Evolutionary conservation across 2,113 vertebrate genomes (phyloP), one percentile per base, ranked within the genome.

Genomic region (Cygnus buccinator): DNA sequence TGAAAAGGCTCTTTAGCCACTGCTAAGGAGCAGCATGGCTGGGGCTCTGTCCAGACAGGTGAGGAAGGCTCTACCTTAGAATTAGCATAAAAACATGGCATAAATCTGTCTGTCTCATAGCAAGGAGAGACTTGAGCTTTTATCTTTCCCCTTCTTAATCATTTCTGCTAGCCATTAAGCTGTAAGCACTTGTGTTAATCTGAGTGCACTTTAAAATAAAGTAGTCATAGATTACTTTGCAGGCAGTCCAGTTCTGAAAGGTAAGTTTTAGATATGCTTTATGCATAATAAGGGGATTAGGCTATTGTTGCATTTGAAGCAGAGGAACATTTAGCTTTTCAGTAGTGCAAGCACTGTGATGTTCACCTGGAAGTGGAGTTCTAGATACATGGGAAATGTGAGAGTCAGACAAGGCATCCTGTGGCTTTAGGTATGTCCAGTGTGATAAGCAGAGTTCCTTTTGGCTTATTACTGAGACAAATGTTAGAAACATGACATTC

Each of bases 201-300:
- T 52, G 25, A 61, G 9, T 11, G 19, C 3, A 2, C 13, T 90
- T 78, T 14, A 72, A 70, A 67, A 66, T 57, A 35, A 58, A 66
- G 16, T 13, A 3, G 8, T 15, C 33, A 50, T 20, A 67, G 89
- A 61, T 50, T 12, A 57, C 6, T 14, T 66, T 54, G 13, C 19
- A 43, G 33, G 2, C 4, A 67, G 17, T 7, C 8, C 9, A 5
- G 1, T 44, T 82, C 63, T 73, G 19, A 65, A 86, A 43, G 1
- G 39, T 5, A 9, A 6, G 7, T 7, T 86, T 94, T 59, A 55
- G 13, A 23, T 21, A 2, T 10, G 18, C 7, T 83, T 73, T 46
- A 37, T 1, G 0, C 17, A 22, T 26, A 35, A 59, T 1, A 35
- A 72, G 13, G 1, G 10, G 12, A 22, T 70, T 3, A 37, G 25